Conservation (phyloP, 2,888 invertebrate genomes). For the Zygogramma bicolorata region DNA sequence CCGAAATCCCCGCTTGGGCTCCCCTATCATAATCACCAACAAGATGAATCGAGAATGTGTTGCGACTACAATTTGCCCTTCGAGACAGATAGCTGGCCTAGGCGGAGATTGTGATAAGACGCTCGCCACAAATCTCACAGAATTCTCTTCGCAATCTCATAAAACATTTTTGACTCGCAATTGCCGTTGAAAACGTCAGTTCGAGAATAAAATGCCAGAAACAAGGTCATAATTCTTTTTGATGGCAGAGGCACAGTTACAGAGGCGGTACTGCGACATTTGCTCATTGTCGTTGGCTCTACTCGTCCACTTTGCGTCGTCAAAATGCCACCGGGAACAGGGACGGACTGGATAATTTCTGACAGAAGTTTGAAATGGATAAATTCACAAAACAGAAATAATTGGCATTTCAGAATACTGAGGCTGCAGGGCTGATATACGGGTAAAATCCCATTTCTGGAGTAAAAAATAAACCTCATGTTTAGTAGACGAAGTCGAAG, state of each 20-base stretch:
- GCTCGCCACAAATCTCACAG: constrained; percentile 7
- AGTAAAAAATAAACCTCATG: too few species aligned
- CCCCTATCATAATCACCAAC: background rate
- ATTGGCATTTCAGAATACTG: too few species aligned
- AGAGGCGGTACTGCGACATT: constrained; percentile 14
- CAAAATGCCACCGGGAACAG: background rate
- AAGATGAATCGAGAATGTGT: background rate
- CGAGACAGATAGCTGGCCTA: background rate
- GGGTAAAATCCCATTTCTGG: too few species aligned
- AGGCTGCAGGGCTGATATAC: too few species aligned
- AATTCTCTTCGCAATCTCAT: constrained; percentile 16
- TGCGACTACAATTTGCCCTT: background rate
- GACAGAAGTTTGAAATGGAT: background rate
- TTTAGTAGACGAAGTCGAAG: too few species aligned
- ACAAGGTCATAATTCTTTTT: constrained; percentile 34
- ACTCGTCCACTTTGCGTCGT: constrained; percentile 6
- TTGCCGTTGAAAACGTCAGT: constrained; percentile 32
- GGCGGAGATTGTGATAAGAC: background rate
- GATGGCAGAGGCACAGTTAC: constrained; percentile 27
- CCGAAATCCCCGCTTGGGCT: too few species aligned
- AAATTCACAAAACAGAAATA: too few species aligned
- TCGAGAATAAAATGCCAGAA: constrained; percentile 24
- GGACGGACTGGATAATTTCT: background rate
- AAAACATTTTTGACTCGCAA: constrained; percentile 40
- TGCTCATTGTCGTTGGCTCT: background rate